Evolutionary conservation across 2,888 invertebrate species (phyloP), one percentile per base, ranked within the genome.

Genomic region (Zygothrica quintamaculata): DNA sequence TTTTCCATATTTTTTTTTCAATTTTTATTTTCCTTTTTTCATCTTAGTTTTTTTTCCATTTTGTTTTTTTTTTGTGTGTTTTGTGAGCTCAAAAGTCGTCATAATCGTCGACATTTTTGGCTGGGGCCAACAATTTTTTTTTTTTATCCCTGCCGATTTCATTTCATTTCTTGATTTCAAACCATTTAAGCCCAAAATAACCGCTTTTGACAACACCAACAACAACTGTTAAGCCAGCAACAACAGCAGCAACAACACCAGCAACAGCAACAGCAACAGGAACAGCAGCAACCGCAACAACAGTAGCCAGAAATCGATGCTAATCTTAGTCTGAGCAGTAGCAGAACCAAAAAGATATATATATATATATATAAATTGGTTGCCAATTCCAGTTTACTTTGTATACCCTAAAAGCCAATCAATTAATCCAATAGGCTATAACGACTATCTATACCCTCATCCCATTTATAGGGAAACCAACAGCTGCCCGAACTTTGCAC

Each of bases 41-140:
- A 29, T 18, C 7, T 5, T 34, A 15, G 51, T 11, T 65, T 15
- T 58, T 44, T 50, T n/a, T n/a, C n/a, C 26, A 37, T 47, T 43
- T 34, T 42, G 1, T 31, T 53, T 33, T 55, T 22, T 48, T n/a
- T 57, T 48, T 59, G 46, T 42, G 55, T 33, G 47, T 36, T 25
- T 40, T 64, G 66, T 22, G 42, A 29, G 58, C 65, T 80, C 67
- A 68, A 73, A 79, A 79, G 84, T 84, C 87, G 66, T 80, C 80
- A 80, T 80, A 80, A 80, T 86, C 84, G 65, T 69, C 67, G 71
- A 69, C 69, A 60, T 77, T 77, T 77, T 76, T 62, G 77, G 77
- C 53, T 48, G 61, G 40, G 47, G 52, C 47, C 72, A 57, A 36
- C 39, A 46, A 26, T 47, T 53, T 59, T 50, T 51, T 65, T 47